Evolutionary conservation across 2,113 vertebrate genomes (phyloP), one percentile per base, ranked within the genome.

Genomic region (Prunella fulvescens): DNA sequence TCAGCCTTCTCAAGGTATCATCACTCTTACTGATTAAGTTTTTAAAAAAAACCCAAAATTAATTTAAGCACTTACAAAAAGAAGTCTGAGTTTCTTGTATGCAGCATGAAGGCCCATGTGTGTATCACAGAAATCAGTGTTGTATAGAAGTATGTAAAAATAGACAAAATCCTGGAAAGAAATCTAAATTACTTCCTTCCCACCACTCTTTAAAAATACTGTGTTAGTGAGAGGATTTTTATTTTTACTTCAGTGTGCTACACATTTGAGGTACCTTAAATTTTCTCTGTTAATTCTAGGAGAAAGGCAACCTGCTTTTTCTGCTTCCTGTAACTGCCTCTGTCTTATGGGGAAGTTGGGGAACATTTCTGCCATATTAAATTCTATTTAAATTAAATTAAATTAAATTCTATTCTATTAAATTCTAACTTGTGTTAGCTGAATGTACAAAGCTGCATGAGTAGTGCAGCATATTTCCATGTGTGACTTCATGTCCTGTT

Each of bases 381-480:
- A 22, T 80, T 69, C 33, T 24, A 0, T 6, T 88, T n/a, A n/a
- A n/a, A n/a, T n/a, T n/a, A n/a, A n/a, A n/a, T n/a, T n/a, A n/a
- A n/a, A n/a, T n/a, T n/a, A n/a, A n/a, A n/a, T n/a, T n/a, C n/a
- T n/a, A n/a, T n/a, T n/a, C n/a, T n/a, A n/a, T n/a, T n/a, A n/a
- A n/a, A n/a, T n/a, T 82, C 47, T 54, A 39, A 24, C 51, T 72
- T 18, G 22, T 35, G 20, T 10, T 39, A 58, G 35, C 20, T 42
- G 26, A 76, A 47, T 1, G 0, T 64, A 9, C 4, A n/a, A n/a
- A n/a, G n/a, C n/a, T n/a, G n/a, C n/a, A n/a, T n/a, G 57, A 35
- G 10, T 25, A 81, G 42, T 33, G 26, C 17, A 81, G 9, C 20
- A 14, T 35, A n/a, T 72, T 86, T 80, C 70, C 65, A 14, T 6